Evolutionary conservation across 23 tunicate genomes (phyloP).

Genomic region (Trididemnum nubilum): DNA sequence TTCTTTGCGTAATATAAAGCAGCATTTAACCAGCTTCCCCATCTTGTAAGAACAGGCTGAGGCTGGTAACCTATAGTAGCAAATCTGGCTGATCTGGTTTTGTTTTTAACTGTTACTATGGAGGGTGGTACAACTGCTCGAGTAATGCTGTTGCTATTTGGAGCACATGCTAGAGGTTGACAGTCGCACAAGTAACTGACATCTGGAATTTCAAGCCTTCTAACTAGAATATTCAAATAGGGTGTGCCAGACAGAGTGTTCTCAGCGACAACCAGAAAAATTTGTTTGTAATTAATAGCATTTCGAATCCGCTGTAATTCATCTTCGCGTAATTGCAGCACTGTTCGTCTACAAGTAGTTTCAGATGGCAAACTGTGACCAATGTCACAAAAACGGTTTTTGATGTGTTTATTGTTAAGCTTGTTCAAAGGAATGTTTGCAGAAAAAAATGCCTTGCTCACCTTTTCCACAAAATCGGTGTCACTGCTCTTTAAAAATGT

Average conservation of each 20-base stretch:
- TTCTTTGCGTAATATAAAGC: too few relatives aligned
- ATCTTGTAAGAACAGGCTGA: too few relatives aligned
- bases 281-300: not conserved
- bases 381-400: too few relatives aligned
- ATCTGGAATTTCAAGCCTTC: not conserved
- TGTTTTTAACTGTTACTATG: not conserved
- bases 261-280: not conserved
- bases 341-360: too few relatives aligned
- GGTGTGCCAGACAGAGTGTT: too few relatives aligned
- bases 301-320: not conserved
- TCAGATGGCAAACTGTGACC: too few relatives aligned
- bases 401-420: too few relatives aligned
- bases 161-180: too few relatives aligned
- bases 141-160: too few relatives aligned
- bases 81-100: too few relatives aligned
- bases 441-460: not conserved
- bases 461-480: not conserved
- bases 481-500: too few relatives aligned
- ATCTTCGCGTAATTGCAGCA: not conserved
- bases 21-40: constrained; percentile 1
- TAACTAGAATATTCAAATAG: not conserved
- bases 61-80: too few relatives aligned
- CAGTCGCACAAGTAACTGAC: not conserved
- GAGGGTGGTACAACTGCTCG: not conserved
- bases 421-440: not conserved